Base-by-base conservation (phyloP, 1,140 invertebrate genomes). In the Nasonia giraulti region DNA sequence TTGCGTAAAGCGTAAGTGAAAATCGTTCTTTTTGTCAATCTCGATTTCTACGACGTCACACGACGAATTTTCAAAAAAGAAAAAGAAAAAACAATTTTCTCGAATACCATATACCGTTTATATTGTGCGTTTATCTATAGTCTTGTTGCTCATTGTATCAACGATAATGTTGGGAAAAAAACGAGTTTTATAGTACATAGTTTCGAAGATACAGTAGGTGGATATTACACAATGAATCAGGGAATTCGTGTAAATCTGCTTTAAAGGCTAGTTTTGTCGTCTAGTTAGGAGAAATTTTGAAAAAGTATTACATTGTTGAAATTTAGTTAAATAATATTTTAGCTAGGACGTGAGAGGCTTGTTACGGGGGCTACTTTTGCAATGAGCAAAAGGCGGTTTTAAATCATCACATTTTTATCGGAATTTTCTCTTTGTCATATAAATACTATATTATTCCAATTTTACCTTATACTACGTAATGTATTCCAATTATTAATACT, bases 71-170 rank as follows among this genome's bases (percentile, higher is more conserved):
- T 23, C 14, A 62, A 62, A 62, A 62, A 62, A 62, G 17, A 62
- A 17, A 55, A 55, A 55, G 17, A 66, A 68, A 71, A 73, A 40
- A 12, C 2, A 33, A 33, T 75, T 27, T 68, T n/a, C 23, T 44
- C 27, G 14, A 68, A 20, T 62, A 84, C 80, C 37, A 40, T 85
- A 85, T 82, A 83, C 87, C 86, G 84, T 87, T 87, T 89, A 87
- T 89, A 89, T 89, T 88, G 89, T 88, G 88, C 87, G 87, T 89
- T 89, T 80, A 86, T 66, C 83, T 83, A 85, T 86, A 74, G 73
- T 88, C 79, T 86, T 80, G 80, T 89, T 88, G 86, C 86, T 88
- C 85, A 88, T 87, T 87, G 78, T 87, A 68, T 76, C 47, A 86
- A 85, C 84, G 86, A 87, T 87, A 87, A 89, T 86, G 62, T 82